phyloP scores from a whole-genome alignment of 2,888 invertebrate species.

The Scaptomyza tumidula region DNA sequence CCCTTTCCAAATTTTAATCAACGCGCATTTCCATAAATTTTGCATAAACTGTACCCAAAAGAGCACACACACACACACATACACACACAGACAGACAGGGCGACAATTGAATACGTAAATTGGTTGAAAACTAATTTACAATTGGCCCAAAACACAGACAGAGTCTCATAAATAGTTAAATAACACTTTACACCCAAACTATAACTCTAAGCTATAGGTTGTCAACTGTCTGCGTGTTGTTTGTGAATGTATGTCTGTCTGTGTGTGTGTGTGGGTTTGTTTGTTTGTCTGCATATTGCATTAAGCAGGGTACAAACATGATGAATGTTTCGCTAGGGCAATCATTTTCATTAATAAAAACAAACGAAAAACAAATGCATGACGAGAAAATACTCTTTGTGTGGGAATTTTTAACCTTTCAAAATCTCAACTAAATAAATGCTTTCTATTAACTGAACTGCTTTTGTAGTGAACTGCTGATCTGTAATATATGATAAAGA shows the following conservation, averaged over 20 bases:
- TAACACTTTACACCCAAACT: slow-evolving; percentile 45
- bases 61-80: background rate
- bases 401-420: too few relatives aligned
- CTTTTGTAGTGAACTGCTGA: too few relatives aligned
- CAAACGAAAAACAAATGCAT: background rate
- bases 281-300: slow-evolving; percentile 2
- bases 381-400: slow-evolving; percentile 17
- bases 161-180: slow-evolving; percentile 54
- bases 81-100: background rate
- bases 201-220: slow-evolving; percentile 21
- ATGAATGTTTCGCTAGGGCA: slow-evolving; percentile 41
- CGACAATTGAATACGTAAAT: slow-evolving; percentile 28
- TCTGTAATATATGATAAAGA: too few relatives aligned
- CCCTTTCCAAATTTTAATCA: slow-evolving; percentile 60
- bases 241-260: background rate
- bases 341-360: slow-evolving; percentile 25
- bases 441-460: too few relatives aligned
- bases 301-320: slow-evolving; percentile 15
- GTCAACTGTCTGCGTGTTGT: slow-evolving; percentile 2
- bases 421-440: too few relatives aligned
- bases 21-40: slow-evolving; percentile 66
- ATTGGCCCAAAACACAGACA: slow-evolving; percentile 45
- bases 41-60: slow-evolving; percentile 34
- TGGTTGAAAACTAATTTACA: slow-evolving; percentile 60
- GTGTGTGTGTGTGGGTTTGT: background rate